Conservation (phyloP, 2,797 vertebrate genomes). For the Sarcoramphus papa region DNA sequence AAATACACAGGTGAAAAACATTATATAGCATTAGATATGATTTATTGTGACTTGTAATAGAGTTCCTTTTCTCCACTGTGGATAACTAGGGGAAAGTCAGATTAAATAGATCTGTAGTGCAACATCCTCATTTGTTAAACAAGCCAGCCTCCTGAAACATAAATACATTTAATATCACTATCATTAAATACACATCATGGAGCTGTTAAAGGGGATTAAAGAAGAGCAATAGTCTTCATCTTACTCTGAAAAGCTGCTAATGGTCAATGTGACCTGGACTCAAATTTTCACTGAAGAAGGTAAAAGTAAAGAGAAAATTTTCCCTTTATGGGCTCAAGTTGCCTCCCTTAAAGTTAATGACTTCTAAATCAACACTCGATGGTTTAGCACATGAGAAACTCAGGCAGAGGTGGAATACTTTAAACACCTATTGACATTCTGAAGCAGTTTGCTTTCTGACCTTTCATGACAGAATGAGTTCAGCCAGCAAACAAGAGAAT, state of each 20-base stretch:
- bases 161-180: not conserved
- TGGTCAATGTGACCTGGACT: not conserved
- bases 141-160: not conserved
- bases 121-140: not conserved
- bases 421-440: constrained; percentile 49
- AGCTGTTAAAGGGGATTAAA: not conserved
- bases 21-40: not conserved
- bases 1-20: not conserved
- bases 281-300: not conserved
- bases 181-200: not conserved
- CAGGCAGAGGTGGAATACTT: constrained; percentile 26
- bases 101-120: not conserved
- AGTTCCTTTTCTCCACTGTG: not conserved
- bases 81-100: not conserved
- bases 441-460: constrained; percentile 34
- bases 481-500: constrained; percentile 28
- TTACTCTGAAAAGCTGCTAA: not conserved
- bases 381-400: not conserved
- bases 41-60: not conserved
- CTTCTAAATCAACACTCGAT: constrained; percentile 20
- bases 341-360: not conserved
- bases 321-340: not conserved
- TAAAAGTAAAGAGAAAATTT: not conserved
- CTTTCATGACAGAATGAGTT: constrained; percentile 57
- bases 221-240: not conserved